Percentiles rank a stretch among this genome's conserved stretches.
phyloP scores from a whole-genome alignment of 2,888 invertebrate species.

The Yponomeuta evonymella region DNA sequence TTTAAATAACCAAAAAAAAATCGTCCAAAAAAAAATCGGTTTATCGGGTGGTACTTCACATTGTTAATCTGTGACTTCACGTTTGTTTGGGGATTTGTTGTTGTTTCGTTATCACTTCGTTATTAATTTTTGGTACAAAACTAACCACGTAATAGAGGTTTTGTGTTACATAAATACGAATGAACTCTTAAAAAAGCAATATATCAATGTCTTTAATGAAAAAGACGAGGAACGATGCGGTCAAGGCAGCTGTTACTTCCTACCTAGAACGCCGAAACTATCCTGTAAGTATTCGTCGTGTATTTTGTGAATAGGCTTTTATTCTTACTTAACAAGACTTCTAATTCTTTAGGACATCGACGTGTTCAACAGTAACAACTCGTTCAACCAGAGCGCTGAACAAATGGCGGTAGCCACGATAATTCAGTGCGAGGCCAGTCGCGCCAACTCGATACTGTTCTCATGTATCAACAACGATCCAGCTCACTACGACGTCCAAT shows the following conservation, averaged over 20 bases:
- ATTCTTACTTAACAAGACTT: conserved; percentile 16
- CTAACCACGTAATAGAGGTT: too few species aligned
- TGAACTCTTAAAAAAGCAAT: conserved; percentile 33
- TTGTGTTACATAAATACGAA: neutral
- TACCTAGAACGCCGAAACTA: conserved; percentile 83
- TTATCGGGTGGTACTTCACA: too few species aligned
- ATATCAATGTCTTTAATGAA: conserved; percentile 67
- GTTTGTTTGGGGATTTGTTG: too few species aligned
- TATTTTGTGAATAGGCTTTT: neutral
- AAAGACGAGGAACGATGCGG: conserved; percentile 80
- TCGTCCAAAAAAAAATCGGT: too few species aligned
- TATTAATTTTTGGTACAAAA: too few species aligned
- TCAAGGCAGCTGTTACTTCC: conserved; percentile 79
- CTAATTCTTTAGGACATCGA: conserved; percentile 74
- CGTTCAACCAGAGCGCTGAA: conserved; percentile 77
- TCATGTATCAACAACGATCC: conserved; percentile 86
- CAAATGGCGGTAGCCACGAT: conserved; percentile 82
- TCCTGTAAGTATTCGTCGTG: conserved; percentile 55
- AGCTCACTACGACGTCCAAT: conserved; percentile 83
- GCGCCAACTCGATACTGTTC: conserved; percentile 85
- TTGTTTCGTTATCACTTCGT: too few species aligned
- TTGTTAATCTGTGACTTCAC: too few species aligned
- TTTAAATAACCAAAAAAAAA: too few species aligned
- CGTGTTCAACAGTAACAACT: conserved; percentile 74
- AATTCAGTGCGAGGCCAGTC: conserved; percentile 82